Percentiles rank a stretch among this genome's conserved stretches.
Evolutionary conservation across 2,797 vertebrate genomes (phyloP).

Genomic region (Emys orbicularis): DNA sequence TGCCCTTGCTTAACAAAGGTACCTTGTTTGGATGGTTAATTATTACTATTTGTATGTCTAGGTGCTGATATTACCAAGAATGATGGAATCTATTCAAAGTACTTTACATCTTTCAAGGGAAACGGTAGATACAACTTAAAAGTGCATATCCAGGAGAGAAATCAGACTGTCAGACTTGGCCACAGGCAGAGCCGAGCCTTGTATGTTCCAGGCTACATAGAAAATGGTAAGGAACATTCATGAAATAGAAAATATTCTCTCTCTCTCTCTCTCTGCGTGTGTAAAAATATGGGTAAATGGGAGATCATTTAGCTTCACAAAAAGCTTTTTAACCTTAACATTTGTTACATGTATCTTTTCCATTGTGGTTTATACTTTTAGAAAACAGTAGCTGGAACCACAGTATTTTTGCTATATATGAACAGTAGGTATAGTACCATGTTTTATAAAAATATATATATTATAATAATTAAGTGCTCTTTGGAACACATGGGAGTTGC

Average conservation of each 20-base stretch:
- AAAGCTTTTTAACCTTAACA: neutral
- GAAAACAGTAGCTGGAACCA: neutral
- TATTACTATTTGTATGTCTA: slow-evolving; percentile 54
- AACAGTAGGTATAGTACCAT: neutral
- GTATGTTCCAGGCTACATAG: slow-evolving; percentile 76
- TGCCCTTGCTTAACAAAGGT: neutral
- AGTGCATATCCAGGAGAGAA: slow-evolving; percentile 64
- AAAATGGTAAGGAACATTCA: slow-evolving; percentile 71
- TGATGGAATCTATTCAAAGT: slow-evolving; percentile 82
- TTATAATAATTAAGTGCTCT: neutral
- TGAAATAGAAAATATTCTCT: neutral
- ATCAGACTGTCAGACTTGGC: slow-evolving; percentile 17
- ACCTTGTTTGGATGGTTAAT: neutral
- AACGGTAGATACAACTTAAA: slow-evolving; percentile 80
- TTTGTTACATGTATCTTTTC: neutral
- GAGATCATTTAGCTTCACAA: neutral
- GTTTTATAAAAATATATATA: neutral
- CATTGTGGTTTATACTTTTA: neutral
- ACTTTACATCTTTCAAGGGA: slow-evolving; percentile 68
- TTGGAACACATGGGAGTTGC: neutral
- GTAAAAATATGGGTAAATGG: neutral
- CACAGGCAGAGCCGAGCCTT: slow-evolving; percentile 42
- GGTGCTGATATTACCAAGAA: slow-evolving; percentile 78
- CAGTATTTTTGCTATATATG: neutral
- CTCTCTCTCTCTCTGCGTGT: no score